phyloP scores from a whole-genome alignment of 2,797 vertebrate genomes.

The Gambusia yucatana region DNA sequence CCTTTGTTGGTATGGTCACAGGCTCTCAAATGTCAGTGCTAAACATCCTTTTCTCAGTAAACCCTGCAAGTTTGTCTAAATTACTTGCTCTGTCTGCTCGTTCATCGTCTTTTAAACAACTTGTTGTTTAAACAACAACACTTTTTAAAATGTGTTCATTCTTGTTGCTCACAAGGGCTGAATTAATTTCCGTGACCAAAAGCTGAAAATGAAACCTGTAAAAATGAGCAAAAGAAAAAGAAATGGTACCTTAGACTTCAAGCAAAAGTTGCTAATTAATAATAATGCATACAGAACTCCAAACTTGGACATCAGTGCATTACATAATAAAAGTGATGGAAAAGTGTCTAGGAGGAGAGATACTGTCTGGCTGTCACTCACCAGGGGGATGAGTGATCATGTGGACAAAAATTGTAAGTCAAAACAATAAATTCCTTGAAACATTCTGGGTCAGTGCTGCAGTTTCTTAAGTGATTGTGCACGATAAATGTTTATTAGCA shows the following conservation, averaged over 20 bases:
- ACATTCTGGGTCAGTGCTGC: not conserved
- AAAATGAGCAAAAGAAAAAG: not conserved
- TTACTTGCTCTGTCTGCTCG: slow-evolving; percentile 30
- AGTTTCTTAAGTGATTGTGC: not conserved
- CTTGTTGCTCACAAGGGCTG: not conserved
- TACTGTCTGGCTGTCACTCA: not conserved
- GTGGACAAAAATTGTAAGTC: not conserved
- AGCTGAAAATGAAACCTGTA: not conserved
- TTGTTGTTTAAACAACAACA: no score
- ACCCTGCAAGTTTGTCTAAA: slow-evolving; percentile 57
- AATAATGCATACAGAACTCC: not conserved
- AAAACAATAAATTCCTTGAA: not conserved
- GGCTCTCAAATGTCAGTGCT: slow-evolving; percentile 75
- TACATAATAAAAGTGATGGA: not conserved
- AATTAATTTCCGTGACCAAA: not conserved
- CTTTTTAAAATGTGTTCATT: not conserved
- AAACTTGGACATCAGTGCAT: not conserved
- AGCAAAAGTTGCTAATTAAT: not conserved
- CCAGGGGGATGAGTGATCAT: not conserved
- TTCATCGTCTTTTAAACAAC: not conserved
- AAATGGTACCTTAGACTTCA: not conserved
- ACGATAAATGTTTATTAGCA: not conserved
- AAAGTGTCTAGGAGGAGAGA: not conserved
- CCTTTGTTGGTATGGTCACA: slow-evolving; percentile 78
- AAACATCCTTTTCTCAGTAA: slow-evolving; percentile 69